These are phyloP conservation scores for Yponomeuta plumbellus DNA, from an alignment of 2,888 invertebrate species.

Conservation along the genomic window DNA sequence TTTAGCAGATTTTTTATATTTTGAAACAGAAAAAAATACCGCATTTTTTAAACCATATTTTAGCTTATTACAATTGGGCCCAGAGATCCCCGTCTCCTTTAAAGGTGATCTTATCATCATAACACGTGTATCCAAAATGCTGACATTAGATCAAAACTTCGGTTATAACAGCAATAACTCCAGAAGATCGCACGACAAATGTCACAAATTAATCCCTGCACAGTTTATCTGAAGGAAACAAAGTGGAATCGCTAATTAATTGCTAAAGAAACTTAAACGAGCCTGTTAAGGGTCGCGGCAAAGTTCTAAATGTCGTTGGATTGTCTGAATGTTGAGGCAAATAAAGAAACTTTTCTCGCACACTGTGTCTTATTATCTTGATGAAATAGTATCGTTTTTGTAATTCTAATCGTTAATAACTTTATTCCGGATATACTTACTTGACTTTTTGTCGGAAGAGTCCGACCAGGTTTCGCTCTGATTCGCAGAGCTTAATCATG, in stretches of 20 bases:
- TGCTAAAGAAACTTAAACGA: constrained; percentile 11
- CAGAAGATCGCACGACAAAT: constrained; percentile 6
- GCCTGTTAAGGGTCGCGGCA: constrained; percentile 1
- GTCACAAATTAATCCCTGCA: constrained; percentile 8
- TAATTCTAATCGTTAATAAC: no score
- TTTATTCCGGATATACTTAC: no score
- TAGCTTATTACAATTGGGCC: no score
- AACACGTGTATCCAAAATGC: background rate
- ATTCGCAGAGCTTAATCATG: no score
- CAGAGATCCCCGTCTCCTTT: no score
- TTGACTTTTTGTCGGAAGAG: no score
- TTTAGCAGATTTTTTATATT: no score
- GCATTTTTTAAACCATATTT: no score
- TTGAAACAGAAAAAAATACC: no score
- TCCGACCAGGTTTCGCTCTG: no score
- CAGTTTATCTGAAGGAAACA: constrained; percentile 10
- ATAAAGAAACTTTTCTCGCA: background rate
- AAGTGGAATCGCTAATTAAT: constrained; percentile 12
- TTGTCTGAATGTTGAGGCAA: background rate
- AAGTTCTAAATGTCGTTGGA: background rate
- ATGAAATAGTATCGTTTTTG: no score
- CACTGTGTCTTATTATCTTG: no score
- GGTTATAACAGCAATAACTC: background rate
- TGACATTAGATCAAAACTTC: background rate
- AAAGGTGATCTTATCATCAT: background rate